Base-by-base conservation (phyloP, 2,113 vertebrate genomes). In the Orycteropus afer region DNA sequence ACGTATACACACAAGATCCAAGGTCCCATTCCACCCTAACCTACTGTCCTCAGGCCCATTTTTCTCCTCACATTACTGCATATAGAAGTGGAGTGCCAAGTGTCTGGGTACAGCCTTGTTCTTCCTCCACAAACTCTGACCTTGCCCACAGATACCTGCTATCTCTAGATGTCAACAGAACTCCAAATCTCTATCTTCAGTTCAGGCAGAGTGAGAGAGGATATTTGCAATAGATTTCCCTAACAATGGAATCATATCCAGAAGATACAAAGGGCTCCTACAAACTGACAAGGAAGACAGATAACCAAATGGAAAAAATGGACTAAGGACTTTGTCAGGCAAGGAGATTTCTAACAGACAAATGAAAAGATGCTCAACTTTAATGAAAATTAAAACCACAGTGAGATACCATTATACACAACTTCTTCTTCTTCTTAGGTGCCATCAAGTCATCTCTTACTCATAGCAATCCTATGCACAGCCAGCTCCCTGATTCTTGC, bases 121-220 rank as follows among this genome's bases (percentile, higher is more conserved):
- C 34, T 63, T 80, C 53, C 71, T 88, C 17, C 45, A 91, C 25
- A 89, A 91, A 91, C 53, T 42, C 71, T 94, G 94, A 87, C 47
- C 27, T 89, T 74, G 65, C 65, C 42, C 29, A 73, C 47, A 85
- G 81, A 92, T 78, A 92, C 27, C 20, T 67, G 59, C 51, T 61
- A 42, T 85, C 40, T 71, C 34, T 81, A 42, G 45, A 93, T 53
- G 9, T 55, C 40, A 78, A 34, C 25, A 85, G 61, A 80, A 14
- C 84, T 61, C 34, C 51, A 85, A 77, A 85, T 78, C 71, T 90
- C 2, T 53, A 71, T 73, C 74, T 86, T 94, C 71, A 51, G 81
- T 53, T 90, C 53, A 37, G 7, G 67, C 20, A 89, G 47, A 86
- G 49, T 67, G 37, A n/a, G 37, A 59, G 81, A 91, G 61, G 15